A percentile compares a stretch with the other conserved stretches of the same genome.
These are phyloP conservation scores for Echinops telfairi DNA, from an alignment of 2,113 vertebrate genomes.

Conservation along the genomic window DNA sequence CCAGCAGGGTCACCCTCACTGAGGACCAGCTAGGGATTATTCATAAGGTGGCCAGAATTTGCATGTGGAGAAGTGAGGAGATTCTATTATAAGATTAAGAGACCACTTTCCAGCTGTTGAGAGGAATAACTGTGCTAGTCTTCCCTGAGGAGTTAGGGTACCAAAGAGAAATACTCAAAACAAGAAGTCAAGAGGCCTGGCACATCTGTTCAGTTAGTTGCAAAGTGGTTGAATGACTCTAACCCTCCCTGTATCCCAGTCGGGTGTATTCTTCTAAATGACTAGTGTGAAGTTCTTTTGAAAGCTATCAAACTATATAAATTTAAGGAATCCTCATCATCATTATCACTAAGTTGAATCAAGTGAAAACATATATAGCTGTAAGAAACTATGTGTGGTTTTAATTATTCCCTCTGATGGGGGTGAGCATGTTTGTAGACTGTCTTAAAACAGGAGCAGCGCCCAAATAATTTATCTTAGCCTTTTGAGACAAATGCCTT, in stretches of 20 bases:
- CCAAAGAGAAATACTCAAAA: conserved; percentile 30
- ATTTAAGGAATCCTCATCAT: conserved; percentile 60
- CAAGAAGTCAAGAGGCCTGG: conserved; percentile 26
- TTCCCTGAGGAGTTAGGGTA: neutral
- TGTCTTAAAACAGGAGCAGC: conserved; percentile 49
- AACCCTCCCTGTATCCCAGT: neutral
- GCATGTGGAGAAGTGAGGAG: neutral
- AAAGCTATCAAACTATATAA: conserved; percentile 55
- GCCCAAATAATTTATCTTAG: conserved; percentile 48
- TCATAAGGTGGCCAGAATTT: conserved; percentile 52
- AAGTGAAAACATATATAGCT: conserved; percentile 61
- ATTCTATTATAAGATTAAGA: conserved; percentile 54
- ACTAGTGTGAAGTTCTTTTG: conserved; percentile 59
- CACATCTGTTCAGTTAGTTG: conserved; percentile 53
- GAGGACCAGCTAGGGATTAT: conserved; percentile 23
- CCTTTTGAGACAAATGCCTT: conserved; percentile 28
- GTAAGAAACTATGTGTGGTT: conserved; percentile 51
- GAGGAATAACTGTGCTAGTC: neutral
- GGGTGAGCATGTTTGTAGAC: conserved; percentile 71
- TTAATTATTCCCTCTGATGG: conserved; percentile 75
- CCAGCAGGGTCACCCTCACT: neutral
- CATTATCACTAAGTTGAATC: conserved; percentile 48
- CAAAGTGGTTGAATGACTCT: conserved; percentile 47
- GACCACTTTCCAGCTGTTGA: conserved; percentile 34
- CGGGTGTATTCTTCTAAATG: conserved; percentile 37